A percentile compares a stretch with the other conserved stretches of the same genome.
phyloP scores from a whole-genome alignment of 1,140 invertebrate genomes.

The Mamestra configurata region DNA sequence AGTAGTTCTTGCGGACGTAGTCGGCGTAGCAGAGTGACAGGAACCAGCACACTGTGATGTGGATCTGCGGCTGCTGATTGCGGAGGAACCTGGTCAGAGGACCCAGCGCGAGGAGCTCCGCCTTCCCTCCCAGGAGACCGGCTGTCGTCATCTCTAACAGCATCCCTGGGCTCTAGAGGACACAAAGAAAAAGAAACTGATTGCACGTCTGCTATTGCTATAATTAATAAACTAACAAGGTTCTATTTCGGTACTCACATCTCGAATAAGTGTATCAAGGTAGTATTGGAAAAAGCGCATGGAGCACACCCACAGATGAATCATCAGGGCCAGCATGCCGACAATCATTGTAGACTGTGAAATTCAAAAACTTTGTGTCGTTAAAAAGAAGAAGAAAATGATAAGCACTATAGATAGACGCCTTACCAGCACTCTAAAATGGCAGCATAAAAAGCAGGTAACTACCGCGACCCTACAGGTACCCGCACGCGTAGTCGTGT shows the following conservation, averaged over 20 bases:
- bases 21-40: slow-evolving; percentile 82
- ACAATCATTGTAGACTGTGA: slow-evolving; percentile 79
- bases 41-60: slow-evolving; percentile 84
- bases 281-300: slow-evolving; percentile 85
- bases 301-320: slow-evolving; percentile 82
- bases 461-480: too few relatives aligned
- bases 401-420: too few relatives aligned
- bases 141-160: slow-evolving; percentile 81
- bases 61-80: slow-evolving; percentile 82
- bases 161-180: slow-evolving; percentile 73
- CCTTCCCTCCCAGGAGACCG: slow-evolving; percentile 72
- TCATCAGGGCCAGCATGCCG: slow-evolving; percentile 83
- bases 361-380: neutral
- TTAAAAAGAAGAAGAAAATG: neutral
- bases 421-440: too few relatives aligned
- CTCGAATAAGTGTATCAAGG: slow-evolving; percentile 81
- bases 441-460: too few relatives aligned
- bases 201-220: too few relatives aligned
- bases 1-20: slow-evolving; percentile 81
- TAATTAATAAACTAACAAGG: too few relatives aligned
- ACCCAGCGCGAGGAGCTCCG: slow-evolving; percentile 72
- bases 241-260: slow-evolving; percentile 68
- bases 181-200: too few relatives aligned
- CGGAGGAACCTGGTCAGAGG: slow-evolving; percentile 78
- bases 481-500: too few relatives aligned